Conservation (phyloP, 2,113 vertebrate species). For the Gallinago paraguaiae region DNA sequence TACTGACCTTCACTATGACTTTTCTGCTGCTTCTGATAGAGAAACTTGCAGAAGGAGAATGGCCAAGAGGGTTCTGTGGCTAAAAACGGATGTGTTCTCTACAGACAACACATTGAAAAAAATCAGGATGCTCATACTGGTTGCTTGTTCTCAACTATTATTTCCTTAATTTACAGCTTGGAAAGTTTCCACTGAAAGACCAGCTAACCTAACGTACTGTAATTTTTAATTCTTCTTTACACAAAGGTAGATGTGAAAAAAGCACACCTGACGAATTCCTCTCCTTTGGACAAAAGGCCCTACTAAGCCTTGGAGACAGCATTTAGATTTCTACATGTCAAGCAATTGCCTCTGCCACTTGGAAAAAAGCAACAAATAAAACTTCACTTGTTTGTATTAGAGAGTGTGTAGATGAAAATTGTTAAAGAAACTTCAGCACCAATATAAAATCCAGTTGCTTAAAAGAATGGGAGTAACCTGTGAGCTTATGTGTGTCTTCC, state of each 20-base stretch:
- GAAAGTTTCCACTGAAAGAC: not conserved
- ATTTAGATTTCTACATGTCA: not conserved
- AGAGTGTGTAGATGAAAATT: not conserved
- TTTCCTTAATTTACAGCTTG: not conserved
- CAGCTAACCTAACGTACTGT: not conserved
- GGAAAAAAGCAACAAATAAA: not conserved
- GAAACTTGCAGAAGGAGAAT: not conserved
- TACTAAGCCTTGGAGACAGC: not conserved
- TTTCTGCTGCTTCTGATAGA: not conserved
- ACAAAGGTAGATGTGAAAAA: not conserved
- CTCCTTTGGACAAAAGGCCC: not conserved
- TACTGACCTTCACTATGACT: not conserved
- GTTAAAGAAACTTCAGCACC: not conserved
- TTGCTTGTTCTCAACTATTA: not conserved
- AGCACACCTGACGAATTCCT: not conserved
- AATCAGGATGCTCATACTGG: not conserved
- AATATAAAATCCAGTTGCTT: not conserved
- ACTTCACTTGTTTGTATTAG: not conserved
- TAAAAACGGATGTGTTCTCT: not conserved
- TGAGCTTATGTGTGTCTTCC: not conserved
- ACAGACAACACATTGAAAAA: not conserved
- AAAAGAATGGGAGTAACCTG: not conserved
- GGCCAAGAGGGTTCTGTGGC: not conserved
- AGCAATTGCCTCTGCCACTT: not conserved
- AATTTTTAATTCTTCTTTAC: not conserved